phyloP scores from a whole-genome alignment of 2,888 invertebrate species.

The Nymphalis urticae region DNA sequence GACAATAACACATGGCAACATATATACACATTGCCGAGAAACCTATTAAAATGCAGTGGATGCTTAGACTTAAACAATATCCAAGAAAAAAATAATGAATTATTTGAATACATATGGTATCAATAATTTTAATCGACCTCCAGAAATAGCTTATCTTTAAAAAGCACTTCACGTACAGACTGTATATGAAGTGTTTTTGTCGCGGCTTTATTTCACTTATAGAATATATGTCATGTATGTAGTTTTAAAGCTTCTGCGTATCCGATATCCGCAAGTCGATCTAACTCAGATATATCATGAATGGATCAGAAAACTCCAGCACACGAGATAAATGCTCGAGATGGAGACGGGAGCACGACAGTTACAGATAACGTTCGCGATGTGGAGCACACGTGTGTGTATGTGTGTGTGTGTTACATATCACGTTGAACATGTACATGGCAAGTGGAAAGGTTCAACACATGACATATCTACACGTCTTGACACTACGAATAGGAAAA shows the following conservation, averaged over 20 bases:
- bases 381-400: background rate
- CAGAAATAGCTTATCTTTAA: no score
- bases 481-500: background rate
- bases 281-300: slow-evolving; percentile 3
- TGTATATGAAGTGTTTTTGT: no score
- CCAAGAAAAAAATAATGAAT: no score
- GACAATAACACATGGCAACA: no score
- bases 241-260: background rate
- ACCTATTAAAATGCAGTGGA: no score
- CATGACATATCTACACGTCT: background rate
- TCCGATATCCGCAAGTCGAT: background rate
- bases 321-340: background rate
- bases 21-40: no score
- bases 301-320: background rate
- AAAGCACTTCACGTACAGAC: background rate
- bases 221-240: background rate
- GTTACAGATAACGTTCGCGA: slow-evolving; percentile 10
- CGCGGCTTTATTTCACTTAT: no score
- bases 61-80: no score
- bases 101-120: no score
- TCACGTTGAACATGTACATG: background rate
- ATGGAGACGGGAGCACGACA: background rate
- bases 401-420: background rate
- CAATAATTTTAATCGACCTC: no score
- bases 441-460: background rate